These are phyloP conservation scores for Acinonyx jubatus DNA, from an alignment of 2,113 vertebrate genomes.

Conservation along the genomic window DNA sequence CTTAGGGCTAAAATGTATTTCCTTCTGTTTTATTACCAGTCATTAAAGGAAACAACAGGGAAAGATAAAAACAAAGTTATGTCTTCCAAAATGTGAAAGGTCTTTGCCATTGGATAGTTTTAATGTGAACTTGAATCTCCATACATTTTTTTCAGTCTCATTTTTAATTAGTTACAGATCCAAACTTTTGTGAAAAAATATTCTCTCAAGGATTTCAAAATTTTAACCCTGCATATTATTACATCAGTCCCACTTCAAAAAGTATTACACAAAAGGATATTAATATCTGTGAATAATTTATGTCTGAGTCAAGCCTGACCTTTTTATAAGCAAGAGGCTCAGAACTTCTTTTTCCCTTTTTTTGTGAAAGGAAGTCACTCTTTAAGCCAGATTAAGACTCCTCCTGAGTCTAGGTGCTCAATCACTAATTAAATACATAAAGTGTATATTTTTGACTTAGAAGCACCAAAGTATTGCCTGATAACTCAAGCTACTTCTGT, in stretches of 20 bases:
- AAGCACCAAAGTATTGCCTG: conserved; percentile 57
- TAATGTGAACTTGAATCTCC: conserved; percentile 48
- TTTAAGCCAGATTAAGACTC: conserved; percentile 65
- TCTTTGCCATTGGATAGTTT: conserved; percentile 52
- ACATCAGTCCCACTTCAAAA: conserved; percentile 41
- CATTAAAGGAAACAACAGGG: conserved; percentile 67
- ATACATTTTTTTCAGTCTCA: background rate
- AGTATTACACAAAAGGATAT: conserved; percentile 21
- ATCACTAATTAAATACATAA: conserved; percentile 74
- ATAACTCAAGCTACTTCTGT: conserved; percentile 50
- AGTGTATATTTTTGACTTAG: conserved; percentile 43
- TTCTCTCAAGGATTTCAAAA: background rate
- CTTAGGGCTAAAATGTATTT: conserved; percentile 58
- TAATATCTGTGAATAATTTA: conserved; percentile 49
- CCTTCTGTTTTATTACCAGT: conserved; percentile 69
- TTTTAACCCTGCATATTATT: conserved; percentile 1
- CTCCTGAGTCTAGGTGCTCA: conserved; percentile 28
- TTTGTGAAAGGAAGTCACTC: conserved; percentile 46
- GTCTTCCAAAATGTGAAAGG: conserved; percentile 57
- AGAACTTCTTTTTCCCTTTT: conserved; percentile 49
- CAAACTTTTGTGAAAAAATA: conserved; percentile 26
- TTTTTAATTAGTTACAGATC: conserved; percentile 66
- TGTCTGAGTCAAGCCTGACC: conserved; percentile 20
- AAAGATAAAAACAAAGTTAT: conserved; percentile 66
- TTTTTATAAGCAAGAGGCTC: conserved; percentile 51